These are phyloP conservation scores for Pseudococcus longispinus DNA, from an alignment of 2,888 invertebrate genomes.

Conservation along the genomic window DNA sequence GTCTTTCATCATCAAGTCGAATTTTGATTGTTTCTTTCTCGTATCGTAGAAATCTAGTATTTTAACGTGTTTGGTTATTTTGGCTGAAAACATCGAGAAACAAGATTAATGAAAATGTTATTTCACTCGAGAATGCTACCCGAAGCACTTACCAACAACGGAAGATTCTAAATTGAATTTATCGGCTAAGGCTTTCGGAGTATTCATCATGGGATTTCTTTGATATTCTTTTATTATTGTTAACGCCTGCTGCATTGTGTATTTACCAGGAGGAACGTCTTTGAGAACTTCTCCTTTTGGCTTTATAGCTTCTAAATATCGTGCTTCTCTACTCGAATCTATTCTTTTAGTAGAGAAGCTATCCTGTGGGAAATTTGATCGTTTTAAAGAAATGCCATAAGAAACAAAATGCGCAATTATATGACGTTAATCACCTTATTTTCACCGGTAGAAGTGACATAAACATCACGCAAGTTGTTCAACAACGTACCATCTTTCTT, in stretches of 20 bases:
- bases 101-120: not conserved
- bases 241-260: not conserved
- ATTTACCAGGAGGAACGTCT: not conserved
- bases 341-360: not conserved
- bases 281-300: not conserved
- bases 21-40: not conserved
- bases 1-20: not conserved
- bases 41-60: not conserved
- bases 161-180: constrained; percentile 9
- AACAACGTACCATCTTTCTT: constrained; percentile 21
- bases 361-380: not conserved
- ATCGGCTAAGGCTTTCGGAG: not conserved
- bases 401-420: not conserved
- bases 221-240: not conserved
- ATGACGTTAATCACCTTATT: constrained; percentile 7
- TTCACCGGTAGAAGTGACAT: constrained; percentile 37
- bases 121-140: not conserved
- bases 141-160: not conserved
- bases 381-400: not conserved
- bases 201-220: not conserved
- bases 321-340: not conserved
- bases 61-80: constrained; percentile 34
- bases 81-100: not conserved
- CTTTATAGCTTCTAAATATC: not conserved
- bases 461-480: constrained; percentile 6